Conservation (phyloP, 1,140 invertebrate genomes). For the Helicoverpa zea region DNA sequence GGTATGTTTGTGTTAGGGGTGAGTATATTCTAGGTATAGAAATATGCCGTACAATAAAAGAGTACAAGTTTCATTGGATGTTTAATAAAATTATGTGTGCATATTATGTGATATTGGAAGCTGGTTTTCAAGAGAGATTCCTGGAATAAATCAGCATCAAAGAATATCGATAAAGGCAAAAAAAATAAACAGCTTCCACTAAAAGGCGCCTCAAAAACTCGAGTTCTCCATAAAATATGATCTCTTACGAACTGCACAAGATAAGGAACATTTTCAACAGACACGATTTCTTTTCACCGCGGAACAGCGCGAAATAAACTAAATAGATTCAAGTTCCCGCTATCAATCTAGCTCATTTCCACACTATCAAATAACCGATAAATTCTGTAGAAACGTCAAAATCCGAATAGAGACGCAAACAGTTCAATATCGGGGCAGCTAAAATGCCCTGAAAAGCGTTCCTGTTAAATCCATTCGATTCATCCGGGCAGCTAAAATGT, state of each 20-base stretch:
- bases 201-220: too few species aligned
- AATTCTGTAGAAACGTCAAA: slow-evolving; percentile 27
- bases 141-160: too few species aligned
- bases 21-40: too few species aligned
- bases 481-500: slow-evolving; percentile 33
- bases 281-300: slow-evolving; percentile 6
- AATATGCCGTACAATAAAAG: too few species aligned
- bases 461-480: slow-evolving; percentile 18
- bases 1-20: too few species aligned
- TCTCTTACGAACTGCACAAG: neutral
- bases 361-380: slow-evolving; percentile 26
- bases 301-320: neutral
- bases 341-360: slow-evolving; percentile 37
- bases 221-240: too few species aligned
- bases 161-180: too few species aligned
- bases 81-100: too few species aligned
- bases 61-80: too few species aligned
- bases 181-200: too few species aligned
- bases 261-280: neutral
- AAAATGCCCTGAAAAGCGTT: slow-evolving; percentile 4
- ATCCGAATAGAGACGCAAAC: slow-evolving; percentile 31
- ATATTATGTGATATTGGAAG: too few species aligned
- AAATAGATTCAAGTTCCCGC: slow-evolving; percentile 1
- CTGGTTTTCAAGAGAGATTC: too few species aligned
- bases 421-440: slow-evolving; percentile 21